Evolutionary conservation across 2,113 vertebrate genomes (phyloP).

Genomic region (Aleadryas rufinucha): DNA sequence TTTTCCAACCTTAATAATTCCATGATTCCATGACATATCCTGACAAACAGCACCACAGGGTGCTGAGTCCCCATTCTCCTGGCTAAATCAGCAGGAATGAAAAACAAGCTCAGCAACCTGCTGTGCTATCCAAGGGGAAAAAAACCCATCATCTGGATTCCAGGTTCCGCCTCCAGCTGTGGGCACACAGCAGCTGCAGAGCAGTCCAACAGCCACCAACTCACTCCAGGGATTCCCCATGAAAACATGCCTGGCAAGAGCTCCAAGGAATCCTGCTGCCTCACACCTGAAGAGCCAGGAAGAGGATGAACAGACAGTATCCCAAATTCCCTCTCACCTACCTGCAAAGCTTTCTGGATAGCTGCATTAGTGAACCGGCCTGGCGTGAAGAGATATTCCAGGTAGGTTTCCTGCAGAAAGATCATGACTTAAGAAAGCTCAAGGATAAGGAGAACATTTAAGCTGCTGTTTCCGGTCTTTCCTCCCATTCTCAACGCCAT

Average conservation of each 20-base stretch:
- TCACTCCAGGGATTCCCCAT: neutral
- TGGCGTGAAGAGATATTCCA: constrained; percentile 84
- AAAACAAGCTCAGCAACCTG: neutral
- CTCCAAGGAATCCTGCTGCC: neutral
- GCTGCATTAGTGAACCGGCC: constrained; percentile 83
- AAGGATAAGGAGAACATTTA: neutral
- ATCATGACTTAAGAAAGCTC: neutral
- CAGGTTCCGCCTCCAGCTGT: rapidly evolving
- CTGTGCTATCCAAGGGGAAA: neutral
- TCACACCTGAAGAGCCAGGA: neutral
- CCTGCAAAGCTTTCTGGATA: constrained; percentile 88
- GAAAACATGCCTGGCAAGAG: neutral
- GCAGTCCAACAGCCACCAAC: rapidly evolving
- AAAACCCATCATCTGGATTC: neutral
- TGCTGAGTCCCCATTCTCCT: neutral
- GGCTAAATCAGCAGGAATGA: neutral
- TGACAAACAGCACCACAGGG: neutral
- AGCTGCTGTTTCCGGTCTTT: neutral
- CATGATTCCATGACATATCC: neutral
- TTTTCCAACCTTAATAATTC: neutral
- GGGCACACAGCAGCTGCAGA: rapidly evolving
- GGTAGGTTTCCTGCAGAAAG: constrained; percentile 83
- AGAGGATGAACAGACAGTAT: neutral
- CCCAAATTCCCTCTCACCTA: neutral
- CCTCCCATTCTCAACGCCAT: neutral